A percentile compares a stretch with the other conserved stretches of the same genome.
Evolutionary conservation across 2,888 invertebrate species (phyloP).

Genomic region (Encarsia formosa): DNA sequence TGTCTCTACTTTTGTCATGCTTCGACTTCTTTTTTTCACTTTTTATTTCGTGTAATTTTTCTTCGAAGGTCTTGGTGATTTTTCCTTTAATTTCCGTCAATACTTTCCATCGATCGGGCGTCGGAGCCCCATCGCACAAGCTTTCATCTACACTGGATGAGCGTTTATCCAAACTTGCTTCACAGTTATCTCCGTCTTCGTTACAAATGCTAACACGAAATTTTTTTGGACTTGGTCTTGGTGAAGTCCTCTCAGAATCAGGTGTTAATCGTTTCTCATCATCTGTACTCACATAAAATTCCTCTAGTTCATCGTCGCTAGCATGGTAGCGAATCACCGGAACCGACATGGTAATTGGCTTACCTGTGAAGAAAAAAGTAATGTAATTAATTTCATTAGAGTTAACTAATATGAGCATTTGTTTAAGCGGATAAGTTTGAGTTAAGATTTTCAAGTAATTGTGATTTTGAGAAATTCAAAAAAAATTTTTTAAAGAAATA

Average conservation of each 20-base stretch:
- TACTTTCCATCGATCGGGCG: constrained; percentile 68
- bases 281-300: constrained; percentile 58
- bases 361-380: constrained; percentile 43
- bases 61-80: constrained; percentile 74
- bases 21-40: constrained; percentile 53
- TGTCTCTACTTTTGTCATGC: constrained; percentile 57
- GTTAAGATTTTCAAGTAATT: too few species aligned
- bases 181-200: constrained; percentile 47
- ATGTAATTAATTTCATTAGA: too few species aligned
- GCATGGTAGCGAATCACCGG: constrained; percentile 69
- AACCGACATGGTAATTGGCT: constrained; percentile 51
- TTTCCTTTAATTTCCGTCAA: constrained; percentile 70
- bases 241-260: constrained; percentile 43
- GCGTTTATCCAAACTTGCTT: constrained; percentile 56
- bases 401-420: too few species aligned
- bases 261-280: constrained; percentile 59
- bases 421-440: too few species aligned
- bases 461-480: too few species aligned
- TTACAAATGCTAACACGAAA: constrained; percentile 51
- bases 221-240: constrained; percentile 48
- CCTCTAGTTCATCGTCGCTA: constrained; percentile 72
- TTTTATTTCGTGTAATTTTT: constrained; percentile 68
- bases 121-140: constrained; percentile 50
- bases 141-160: constrained; percentile 60
- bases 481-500: too few species aligned